phyloP scores from a whole-genome alignment of 2,113 vertebrate species.

The Symphodus melops region DNA sequence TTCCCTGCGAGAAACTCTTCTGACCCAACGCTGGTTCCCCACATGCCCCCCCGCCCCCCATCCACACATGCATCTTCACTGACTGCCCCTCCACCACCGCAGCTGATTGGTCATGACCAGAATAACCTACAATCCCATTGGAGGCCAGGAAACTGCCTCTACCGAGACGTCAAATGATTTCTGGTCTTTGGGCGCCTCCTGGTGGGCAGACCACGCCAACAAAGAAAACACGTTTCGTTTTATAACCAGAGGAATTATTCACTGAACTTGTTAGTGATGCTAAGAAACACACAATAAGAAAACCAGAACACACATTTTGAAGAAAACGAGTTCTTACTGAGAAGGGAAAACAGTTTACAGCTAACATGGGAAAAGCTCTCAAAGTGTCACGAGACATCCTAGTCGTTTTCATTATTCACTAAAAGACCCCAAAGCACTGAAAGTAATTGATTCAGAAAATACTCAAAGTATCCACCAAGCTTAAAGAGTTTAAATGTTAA shows the following conservation, averaged over 20 bases:
- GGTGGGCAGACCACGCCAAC: constrained; percentile 35
- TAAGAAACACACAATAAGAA: constrained; percentile 13
- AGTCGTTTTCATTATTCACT: not conserved
- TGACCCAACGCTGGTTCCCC: constrained; percentile 32
- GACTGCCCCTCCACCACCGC: constrained; percentile 57
- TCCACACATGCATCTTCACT: constrained; percentile 52
- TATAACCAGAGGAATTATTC: not conserved
- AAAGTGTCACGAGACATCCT: not conserved
- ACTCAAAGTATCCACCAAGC: too few relatives aligned
- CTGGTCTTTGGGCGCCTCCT: constrained; percentile 26
- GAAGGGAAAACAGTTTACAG: not conserved
- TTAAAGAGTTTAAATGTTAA: too few relatives aligned
- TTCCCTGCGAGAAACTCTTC: constrained; percentile 9
- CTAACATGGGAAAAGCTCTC: not conserved
- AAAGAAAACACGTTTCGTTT: not conserved
- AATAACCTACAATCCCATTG: constrained; percentile 64
- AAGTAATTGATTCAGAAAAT: too few relatives aligned
- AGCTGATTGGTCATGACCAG: constrained; percentile 65
- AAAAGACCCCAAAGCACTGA: not conserved
- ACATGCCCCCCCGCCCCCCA: constrained; percentile 38
- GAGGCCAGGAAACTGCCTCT: constrained; percentile 43
- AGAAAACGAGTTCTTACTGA: not conserved
- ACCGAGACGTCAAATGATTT: not conserved
- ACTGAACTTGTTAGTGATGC: constrained; percentile 23
- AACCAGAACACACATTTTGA: not conserved